phyloP scores from a whole-genome alignment of 2,797 vertebrate species.

The Sciurus vulgaris region DNA sequence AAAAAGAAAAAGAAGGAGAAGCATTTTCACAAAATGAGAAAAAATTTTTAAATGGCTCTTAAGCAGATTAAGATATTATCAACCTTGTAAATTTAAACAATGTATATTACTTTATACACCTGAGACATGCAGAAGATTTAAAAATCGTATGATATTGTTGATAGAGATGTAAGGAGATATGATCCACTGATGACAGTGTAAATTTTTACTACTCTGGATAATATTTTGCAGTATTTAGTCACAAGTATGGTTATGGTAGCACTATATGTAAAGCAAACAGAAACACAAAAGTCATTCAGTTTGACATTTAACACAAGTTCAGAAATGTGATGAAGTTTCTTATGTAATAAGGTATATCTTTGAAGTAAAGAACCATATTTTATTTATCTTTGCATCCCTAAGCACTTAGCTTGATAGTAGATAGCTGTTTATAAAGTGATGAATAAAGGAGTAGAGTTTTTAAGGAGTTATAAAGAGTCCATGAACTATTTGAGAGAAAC shows the following conservation, averaged over 20 bases:
- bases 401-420: background rate
- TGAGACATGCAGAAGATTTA: background rate
- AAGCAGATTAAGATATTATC: conserved; percentile 17
- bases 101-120: background rate
- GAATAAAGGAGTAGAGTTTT: background rate
- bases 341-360: background rate
- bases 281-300: conserved; percentile 18
- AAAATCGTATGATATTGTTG: background rate
- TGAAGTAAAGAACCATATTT: background rate
- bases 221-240: conserved; percentile 41
- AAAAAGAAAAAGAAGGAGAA: too few relatives aligned
- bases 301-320: background rate
- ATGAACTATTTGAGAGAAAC: background rate
- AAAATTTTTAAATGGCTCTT: background rate
- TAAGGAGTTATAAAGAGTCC: background rate
- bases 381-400: background rate
- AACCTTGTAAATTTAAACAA: conserved; percentile 33
- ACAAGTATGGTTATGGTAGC: background rate
- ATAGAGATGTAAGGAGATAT: background rate
- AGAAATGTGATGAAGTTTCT: background rate
- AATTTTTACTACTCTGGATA: background rate
- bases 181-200: background rate
- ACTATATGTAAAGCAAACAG: background rate
- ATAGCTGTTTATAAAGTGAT: conserved; percentile 12
- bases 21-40: background rate